Evolutionary conservation across 2,888 invertebrate species (phyloP), one percentile per base, ranked within the genome.

Genomic region (Drosophila lutescens): DNA sequence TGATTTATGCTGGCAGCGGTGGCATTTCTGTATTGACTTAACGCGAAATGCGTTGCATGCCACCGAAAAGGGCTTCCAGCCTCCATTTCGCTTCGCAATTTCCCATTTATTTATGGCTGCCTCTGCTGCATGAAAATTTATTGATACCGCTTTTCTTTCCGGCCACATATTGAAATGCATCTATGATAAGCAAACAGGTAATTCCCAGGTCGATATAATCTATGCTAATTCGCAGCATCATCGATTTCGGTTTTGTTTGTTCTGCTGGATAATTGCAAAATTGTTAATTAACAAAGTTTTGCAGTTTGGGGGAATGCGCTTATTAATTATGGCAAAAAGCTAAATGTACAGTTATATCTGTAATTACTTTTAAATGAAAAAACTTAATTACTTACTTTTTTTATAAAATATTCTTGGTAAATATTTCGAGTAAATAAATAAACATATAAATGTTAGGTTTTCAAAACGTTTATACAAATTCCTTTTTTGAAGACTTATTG

Each of bases 11-110:
- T 47, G 68, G 51, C 13, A 51, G 17, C 49, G 49, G 17, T 32
- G 63, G 70, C 30, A 70, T 65, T 73, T 60, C 56, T 53, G 55
- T 73, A 73, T 73, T 72, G 73, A 73, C 56, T 73, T 30, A 30
- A 62, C 51, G 51, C 44, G n/a, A 36, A 68, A 36, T 53, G 47
- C 53, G 54, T 70, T 46, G 54, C 68, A 68, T 50, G 43, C 43
- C 54, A 46, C 44, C 20, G 13, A 40, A 17, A 36, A 54, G 20
- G 26, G 65, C 36, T 23, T 10, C 13, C 26, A 26, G 40, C 41
- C 32, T 53, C 10, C 32, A 17, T n/a, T n/a, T 15, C 34, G 32
- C 41, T 32, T n/a, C 38, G 8, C 49, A 13, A 38, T 53, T 46
- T 40, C 12, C 13, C 40, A 23, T 26, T 68, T 53, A 65, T 72